Evolutionary conservation across 1,140 invertebrate genomes (phyloP).

Genomic region (Diuraphis noxia): DNA sequence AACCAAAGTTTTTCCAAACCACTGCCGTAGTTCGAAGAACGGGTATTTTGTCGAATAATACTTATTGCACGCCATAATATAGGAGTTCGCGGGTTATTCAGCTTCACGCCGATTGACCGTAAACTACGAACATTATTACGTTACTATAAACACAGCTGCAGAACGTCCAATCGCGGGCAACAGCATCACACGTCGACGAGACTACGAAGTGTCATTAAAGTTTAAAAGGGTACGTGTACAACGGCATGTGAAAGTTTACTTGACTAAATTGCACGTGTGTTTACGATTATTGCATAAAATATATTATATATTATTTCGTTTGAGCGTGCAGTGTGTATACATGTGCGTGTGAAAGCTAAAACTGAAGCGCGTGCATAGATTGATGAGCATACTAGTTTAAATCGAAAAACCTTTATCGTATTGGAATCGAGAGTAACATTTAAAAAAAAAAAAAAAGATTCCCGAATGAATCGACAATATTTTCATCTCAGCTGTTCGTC

Average conservation of each 20-base stretch:
- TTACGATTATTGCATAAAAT: not conserved
- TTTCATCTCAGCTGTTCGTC: conserved; percentile 49
- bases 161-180: conserved; percentile 1
- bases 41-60: too few relatives aligned
- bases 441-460: not conserved
- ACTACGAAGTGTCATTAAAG: not conserved
- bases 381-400: not conserved
- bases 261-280: not conserved
- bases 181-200: not conserved
- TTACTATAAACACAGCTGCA: not conserved
- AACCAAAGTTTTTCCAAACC: not conserved
- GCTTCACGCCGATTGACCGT: conserved; percentile 37
- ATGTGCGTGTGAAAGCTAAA: not conserved
- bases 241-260: not conserved
- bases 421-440: not conserved
- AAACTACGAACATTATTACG: not conserved
- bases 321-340: not conserved
- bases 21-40: conserved; percentile 24
- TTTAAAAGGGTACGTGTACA: conserved; percentile 32
- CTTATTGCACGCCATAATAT: not conserved
- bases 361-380: not conserved
- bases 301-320: not conserved
- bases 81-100: conserved; percentile 34
- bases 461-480: conserved; percentile 47
- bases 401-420: not conserved